A percentile compares a stretch with the other conserved stretches of the same genome.
Conservation (phyloP, 1,140 invertebrate species). For the Oryctes rhinoceros region DNA sequence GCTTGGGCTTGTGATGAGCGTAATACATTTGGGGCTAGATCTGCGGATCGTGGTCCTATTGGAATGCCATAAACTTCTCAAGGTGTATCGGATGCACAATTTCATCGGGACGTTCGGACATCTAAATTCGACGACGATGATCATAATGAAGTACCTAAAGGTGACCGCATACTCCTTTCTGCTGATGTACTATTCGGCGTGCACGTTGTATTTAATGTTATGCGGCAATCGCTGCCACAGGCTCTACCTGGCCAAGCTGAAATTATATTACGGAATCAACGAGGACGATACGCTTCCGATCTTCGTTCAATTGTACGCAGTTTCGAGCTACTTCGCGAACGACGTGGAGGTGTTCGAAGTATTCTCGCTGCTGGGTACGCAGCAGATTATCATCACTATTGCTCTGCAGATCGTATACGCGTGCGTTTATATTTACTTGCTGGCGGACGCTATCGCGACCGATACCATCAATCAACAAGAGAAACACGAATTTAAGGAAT, state of each 20-base stretch:
- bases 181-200: constrained; percentile 32
- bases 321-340: neutral
- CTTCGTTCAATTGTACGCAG: neutral
- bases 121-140: neutral
- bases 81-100: constrained; percentile 15
- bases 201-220: constrained; percentile 16
- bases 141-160: neutral
- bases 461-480: constrained; percentile 21
- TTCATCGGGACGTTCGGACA: neutral
- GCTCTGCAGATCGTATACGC: constrained; percentile 21
- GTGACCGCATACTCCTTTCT: neutral
- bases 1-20: constrained; percentile 19
- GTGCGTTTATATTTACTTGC: constrained; percentile 4
- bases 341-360: constrained; percentile 17
- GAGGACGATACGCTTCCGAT: neutral
- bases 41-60: constrained; percentile 14
- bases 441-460: constrained; percentile 6
- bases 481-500: constrained; percentile 39
- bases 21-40: constrained; percentile 22
- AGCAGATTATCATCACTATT: neutral
- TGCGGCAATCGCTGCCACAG: constrained; percentile 5
- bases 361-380: neutral
- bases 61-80: constrained; percentile 35
- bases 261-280: neutral
- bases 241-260: neutral